A percentile compares a stretch with the other conserved stretches of the same genome.
phyloP scores from a whole-genome alignment of 2,888 invertebrate genomes.

The Chloromyia formosa region DNA sequence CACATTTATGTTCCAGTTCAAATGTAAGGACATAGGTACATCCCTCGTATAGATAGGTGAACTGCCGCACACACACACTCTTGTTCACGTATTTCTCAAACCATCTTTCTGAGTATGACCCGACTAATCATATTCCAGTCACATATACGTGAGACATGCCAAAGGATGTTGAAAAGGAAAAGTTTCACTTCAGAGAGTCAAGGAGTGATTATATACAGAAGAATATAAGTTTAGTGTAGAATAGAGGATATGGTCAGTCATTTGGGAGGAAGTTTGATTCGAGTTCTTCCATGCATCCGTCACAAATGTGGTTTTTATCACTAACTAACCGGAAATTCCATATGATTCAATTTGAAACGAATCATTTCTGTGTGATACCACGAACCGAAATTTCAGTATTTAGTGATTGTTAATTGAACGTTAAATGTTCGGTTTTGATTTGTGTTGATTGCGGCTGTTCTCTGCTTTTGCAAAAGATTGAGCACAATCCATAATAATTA shows the following conservation, averaged over 20 bases:
- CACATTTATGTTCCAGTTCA: conserved; percentile 5
- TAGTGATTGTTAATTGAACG: conserved; percentile 25
- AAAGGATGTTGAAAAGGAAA: conserved; percentile 7
- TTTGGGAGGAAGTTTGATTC: conserved; percentile 26
- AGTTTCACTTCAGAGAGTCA: background rate
- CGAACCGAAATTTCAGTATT: background rate
- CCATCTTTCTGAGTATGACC: conserved; percentile 22
- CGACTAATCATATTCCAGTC: conserved; percentile 42
- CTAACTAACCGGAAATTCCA: conserved; percentile 47
- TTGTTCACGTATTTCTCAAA: conserved; percentile 22
- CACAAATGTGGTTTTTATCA: conserved; percentile 39
- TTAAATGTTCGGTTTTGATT: conserved; percentile 12
- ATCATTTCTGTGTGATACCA: background rate
- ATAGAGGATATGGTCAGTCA: background rate
- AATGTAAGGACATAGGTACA: background rate
- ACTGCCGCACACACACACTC: background rate
- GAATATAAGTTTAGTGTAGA: background rate
- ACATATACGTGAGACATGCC: conserved; percentile 25
- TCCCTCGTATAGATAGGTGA: background rate
- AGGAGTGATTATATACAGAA: too few species aligned
- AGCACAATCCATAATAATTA: too few species aligned
- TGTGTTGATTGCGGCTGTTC: too few species aligned
- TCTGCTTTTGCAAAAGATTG: too few species aligned
- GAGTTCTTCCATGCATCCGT: background rate
- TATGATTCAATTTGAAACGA: conserved; percentile 39